Evolutionary conservation across 2,797 vertebrate genomes (phyloP).

Genomic region (Sebastes matsubarae): DNA sequence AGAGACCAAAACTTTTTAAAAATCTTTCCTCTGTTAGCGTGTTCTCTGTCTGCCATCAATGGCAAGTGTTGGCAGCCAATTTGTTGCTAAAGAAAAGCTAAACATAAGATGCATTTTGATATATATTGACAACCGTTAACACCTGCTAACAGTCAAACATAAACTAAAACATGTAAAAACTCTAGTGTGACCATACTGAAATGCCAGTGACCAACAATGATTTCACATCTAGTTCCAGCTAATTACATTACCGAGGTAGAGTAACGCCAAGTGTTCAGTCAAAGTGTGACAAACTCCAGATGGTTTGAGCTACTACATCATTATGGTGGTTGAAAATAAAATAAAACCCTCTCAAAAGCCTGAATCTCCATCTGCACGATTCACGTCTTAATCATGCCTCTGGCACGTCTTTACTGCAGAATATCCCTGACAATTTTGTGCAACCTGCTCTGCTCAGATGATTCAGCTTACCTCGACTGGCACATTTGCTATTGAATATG

Average conservation of each 20-base stretch:
- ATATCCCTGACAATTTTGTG: conserved; percentile 36
- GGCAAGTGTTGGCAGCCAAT: neutral
- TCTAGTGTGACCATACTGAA: neutral
- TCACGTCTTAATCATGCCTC: conserved; percentile 27
- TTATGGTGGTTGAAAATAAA: conserved; percentile 34
- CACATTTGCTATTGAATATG: conserved; percentile 38
- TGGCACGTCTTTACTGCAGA: conserved; percentile 29
- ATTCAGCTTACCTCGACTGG: conserved; percentile 40
- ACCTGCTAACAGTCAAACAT: neutral
- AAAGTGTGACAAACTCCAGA: conserved; percentile 35
- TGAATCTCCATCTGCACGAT: conserved; percentile 53
- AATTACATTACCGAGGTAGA: neutral
- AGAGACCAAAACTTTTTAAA: neutral
- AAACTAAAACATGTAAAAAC: neutral
- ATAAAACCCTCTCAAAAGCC: conserved; percentile 39
- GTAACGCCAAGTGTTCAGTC: neutral
- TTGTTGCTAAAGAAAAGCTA: neutral
- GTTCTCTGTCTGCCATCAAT: neutral
- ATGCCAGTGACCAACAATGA: neutral
- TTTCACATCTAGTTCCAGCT: neutral
- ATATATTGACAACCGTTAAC: neutral
- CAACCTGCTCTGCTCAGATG: conserved; percentile 51
- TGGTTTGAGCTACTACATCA: conserved; percentile 35
- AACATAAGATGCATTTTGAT: neutral
- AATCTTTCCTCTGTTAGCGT: neutral